A percentile compares a stretch with the other conserved stretches of the same genome.
phyloP scores from a whole-genome alignment of 64 coral and sea anemone species.

The Dendrophyllia cribrosa region DNA sequence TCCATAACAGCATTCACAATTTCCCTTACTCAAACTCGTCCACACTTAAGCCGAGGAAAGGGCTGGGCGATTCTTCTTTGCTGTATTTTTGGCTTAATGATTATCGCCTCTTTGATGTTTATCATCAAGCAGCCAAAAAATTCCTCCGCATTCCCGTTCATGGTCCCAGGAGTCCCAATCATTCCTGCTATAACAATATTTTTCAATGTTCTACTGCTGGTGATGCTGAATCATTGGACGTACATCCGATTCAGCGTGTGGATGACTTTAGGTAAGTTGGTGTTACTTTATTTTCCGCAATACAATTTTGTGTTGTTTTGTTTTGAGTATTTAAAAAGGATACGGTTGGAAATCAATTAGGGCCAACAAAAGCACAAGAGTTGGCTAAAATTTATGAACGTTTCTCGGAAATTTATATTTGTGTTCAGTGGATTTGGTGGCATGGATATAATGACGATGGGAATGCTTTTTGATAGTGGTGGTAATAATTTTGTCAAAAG shows the following conservation, averaged over 20 bases:
- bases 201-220: constrained; percentile 53
- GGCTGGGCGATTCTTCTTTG: constrained; percentile 53
- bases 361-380: no score
- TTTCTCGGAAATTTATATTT: no score
- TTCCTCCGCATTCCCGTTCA: constrained; percentile 59
- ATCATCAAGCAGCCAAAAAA: constrained; percentile 59
- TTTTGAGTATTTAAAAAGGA: no score
- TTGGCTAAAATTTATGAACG: no score
- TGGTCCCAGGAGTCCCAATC: constrained; percentile 60
- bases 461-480: no score
- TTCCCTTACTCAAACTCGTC: constrained; percentile 19
- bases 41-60: background rate
- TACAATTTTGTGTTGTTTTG: no score
- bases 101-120: constrained; percentile 33
- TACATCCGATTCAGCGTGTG: constrained; percentile 68
- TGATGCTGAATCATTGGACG: constrained; percentile 64
- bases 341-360: no score
- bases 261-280: constrained; percentile 51
- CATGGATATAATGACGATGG: no score
- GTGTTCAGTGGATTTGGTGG: no score
- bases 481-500: no score
- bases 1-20: background rate
- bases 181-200: constrained; percentile 60
- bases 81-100: constrained; percentile 56
- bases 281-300: background rate